These are phyloP conservation scores for Alviniconcha strummeri DNA, from an alignment of 2,888 invertebrate species.

Conservation along the genomic window DNA sequence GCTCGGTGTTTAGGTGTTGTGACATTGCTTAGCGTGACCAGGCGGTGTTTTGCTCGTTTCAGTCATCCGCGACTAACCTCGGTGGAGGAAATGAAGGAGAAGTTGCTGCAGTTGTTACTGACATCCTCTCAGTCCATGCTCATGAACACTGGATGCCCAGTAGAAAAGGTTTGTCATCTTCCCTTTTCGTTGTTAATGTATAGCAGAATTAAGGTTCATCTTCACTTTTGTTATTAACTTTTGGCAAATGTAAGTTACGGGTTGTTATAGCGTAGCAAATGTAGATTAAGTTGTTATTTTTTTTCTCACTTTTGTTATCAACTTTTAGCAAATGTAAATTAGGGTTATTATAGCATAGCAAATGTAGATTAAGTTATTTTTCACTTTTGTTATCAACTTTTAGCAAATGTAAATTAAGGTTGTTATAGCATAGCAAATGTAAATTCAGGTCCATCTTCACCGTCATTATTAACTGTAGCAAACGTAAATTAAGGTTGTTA, in stretches of 20 bases:
- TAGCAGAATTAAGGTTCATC: background rate
- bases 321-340: background rate
- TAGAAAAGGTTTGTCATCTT: slow-evolving; percentile 88
- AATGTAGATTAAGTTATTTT: no score
- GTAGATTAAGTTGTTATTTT: background rate
- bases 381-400: no score
- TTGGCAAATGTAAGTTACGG: background rate
- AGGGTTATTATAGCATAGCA: no score
- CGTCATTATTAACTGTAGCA: no score
- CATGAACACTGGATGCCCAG: slow-evolving; percentile 91
- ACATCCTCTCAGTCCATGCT: slow-evolving; percentile 91
- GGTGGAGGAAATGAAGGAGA: slow-evolving; percentile 89
- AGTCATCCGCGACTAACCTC: slow-evolving; percentile 64
- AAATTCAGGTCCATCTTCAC: no score
- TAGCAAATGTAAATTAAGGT: no score
- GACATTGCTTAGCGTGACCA: background rate
- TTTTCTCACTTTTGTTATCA: background rate
- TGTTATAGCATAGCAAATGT: no score
- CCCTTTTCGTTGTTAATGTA: background rate
- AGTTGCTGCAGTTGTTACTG: slow-evolving; percentile 89
- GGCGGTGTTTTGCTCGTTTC: slow-evolving; percentile 38
- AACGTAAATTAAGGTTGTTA: no score
- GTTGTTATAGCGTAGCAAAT: background rate
- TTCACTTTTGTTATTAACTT: background rate
- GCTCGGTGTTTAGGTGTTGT: no score